Evolutionary conservation across 2,888 invertebrate genomes (phyloP).

Genomic region (Spicauda simplicius): DNA sequence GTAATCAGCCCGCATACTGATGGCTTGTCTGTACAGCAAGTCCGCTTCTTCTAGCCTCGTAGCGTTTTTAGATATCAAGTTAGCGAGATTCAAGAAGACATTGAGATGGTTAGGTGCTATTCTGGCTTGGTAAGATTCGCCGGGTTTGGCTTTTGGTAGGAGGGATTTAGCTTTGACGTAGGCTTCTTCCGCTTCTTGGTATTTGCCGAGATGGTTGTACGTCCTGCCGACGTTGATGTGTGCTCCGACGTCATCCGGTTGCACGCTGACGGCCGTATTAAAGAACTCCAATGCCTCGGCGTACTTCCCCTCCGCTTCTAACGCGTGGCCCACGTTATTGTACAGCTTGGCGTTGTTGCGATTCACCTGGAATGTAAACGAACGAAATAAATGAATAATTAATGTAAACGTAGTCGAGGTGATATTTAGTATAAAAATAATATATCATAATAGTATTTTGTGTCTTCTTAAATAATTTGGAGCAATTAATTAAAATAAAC

Average conservation of each 20-base stretch:
- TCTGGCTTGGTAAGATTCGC: slow-evolving; percentile 97
- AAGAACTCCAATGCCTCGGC: slow-evolving; percentile 95
- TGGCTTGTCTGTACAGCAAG: slow-evolving; percentile 96
- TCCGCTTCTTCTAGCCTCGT: slow-evolving; percentile 97
- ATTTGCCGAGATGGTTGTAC: slow-evolving; percentile 92
- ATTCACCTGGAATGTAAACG: slow-evolving; percentile 87
- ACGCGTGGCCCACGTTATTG: slow-evolving; percentile 98
- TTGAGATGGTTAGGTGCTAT: slow-evolving; percentile 98
- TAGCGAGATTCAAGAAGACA: slow-evolving; percentile 97
- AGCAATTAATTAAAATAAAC: too few relatives aligned
- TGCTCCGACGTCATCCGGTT: slow-evolving; percentile 98
- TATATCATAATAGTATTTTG: too few relatives aligned
- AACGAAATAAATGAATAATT: too few relatives aligned
- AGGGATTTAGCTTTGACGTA: slow-evolving; percentile 95
- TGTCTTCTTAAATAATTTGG: too few relatives aligned
- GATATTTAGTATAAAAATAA: too few relatives aligned
- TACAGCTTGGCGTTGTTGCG: slow-evolving; percentile 97
- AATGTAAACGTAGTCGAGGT: too few relatives aligned
- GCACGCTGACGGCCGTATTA: slow-evolving; percentile 95
- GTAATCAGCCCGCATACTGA: slow-evolving; percentile 98
- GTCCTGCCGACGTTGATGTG: slow-evolving; percentile 99
- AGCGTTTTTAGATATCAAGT: slow-evolving; percentile 96
- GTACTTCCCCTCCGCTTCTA: slow-evolving; percentile 90
- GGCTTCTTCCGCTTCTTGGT: slow-evolving; percentile 94
- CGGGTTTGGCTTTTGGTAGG: slow-evolving; percentile 95